These are phyloP conservation scores for Lordiphosa stackelbergi DNA, from an alignment of 1,140 invertebrate genomes.

Conservation along the genomic window DNA sequence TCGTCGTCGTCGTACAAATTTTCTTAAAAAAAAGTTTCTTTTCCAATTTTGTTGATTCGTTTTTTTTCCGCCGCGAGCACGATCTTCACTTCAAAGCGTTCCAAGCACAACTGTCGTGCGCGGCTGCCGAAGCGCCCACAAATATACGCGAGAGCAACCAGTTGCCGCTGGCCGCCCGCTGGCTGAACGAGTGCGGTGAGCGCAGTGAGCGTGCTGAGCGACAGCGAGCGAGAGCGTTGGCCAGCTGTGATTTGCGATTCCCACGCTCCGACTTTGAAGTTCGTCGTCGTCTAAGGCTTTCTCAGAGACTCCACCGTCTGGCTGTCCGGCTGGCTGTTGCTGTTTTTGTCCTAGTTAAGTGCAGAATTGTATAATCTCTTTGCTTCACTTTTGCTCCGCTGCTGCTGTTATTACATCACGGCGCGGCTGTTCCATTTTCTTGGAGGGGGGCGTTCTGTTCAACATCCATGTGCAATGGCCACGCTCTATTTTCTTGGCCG, in stretches of 20 bases:
- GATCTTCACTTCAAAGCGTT: conserved; percentile 75
- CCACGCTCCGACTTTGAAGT: conserved; percentile 71
- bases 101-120: conserved; percentile 73
- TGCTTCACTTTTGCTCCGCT: conserved; percentile 63
- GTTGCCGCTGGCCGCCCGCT: conserved; percentile 16
- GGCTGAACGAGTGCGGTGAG: conserved; percentile 20
- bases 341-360: conserved; percentile 62
- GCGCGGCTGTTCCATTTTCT: conserved; percentile 48
- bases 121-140: conserved; percentile 48
- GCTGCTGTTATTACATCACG: conserved; percentile 59
- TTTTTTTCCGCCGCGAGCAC: conserved; percentile 43
- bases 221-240: not conserved
- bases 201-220: conserved; percentile 19
- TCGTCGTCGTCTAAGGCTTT: conserved; percentile 45
- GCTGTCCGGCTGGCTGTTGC: conserved; percentile 21
- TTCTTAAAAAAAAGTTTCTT: conserved; percentile 38
- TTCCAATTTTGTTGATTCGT: conserved; percentile 13
- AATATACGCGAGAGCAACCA: conserved; percentile 45
- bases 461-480: conserved; percentile 50
- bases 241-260: conserved; percentile 60
- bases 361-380: conserved; percentile 66
- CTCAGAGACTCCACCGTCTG: conserved; percentile 38
- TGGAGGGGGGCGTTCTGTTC: conserved; percentile 33
- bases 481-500: conserved; percentile 63
- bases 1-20: conserved; percentile 47